These are phyloP conservation scores for Cacatua alba DNA, from an alignment of 2,113 vertebrate species.

Conservation along the genomic window DNA sequence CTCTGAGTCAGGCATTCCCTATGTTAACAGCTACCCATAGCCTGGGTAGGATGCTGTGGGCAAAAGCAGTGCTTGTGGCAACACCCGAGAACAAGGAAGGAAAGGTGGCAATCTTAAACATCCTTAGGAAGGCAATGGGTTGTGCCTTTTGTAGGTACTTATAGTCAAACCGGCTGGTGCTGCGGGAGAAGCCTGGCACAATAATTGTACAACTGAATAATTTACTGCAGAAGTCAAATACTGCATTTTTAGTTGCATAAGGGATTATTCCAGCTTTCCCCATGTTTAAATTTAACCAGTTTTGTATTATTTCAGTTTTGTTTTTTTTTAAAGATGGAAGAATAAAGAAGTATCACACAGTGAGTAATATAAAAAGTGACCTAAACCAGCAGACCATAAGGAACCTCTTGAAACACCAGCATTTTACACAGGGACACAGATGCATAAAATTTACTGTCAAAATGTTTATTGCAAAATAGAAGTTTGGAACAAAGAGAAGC, in stretches of 20 bases:
- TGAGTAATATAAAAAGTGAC: background rate
- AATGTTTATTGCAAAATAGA: constrained; percentile 88
- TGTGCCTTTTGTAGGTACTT: background rate
- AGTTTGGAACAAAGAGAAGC: constrained; percentile 79
- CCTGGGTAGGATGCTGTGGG: background rate
- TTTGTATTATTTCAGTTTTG: background rate
- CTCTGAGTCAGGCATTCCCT: background rate
- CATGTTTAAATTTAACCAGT: background rate
- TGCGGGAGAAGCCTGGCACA: background rate
- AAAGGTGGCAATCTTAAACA: accelerated
- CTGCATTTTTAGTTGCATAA: background rate
- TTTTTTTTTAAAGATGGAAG: background rate
- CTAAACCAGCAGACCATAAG: background rate
- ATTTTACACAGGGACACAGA: constrained; percentile 75
- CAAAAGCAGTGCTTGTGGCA: background rate
- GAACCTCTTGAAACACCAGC: background rate
- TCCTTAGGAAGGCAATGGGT: background rate
- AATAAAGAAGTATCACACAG: background rate
- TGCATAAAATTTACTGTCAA: constrained; percentile 81
- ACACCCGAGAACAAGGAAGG: background rate
- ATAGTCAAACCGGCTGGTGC: background rate
- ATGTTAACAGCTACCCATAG: background rate
- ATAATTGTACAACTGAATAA: background rate
- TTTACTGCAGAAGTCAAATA: background rate
- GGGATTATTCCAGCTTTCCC: background rate